phyloP scores from a whole-genome alignment of 1,140 invertebrate species.

The Heliconius nattereri region DNA sequence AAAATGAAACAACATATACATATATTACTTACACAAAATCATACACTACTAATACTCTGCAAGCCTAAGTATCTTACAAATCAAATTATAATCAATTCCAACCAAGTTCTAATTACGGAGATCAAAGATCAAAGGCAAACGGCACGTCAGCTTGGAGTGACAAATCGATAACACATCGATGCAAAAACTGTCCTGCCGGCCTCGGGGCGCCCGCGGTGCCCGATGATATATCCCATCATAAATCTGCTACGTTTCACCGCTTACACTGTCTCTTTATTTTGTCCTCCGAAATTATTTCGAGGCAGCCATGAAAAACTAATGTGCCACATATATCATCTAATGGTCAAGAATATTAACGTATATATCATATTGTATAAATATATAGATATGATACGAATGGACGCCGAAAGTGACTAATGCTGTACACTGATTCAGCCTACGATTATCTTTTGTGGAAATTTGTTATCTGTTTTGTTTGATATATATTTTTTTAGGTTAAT shows the following conservation, averaged over 20 bases:
- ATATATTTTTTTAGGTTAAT: background rate
- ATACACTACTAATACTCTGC: background rate
- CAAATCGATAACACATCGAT: slow-evolving; percentile 41
- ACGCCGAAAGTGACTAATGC: slow-evolving; percentile 11
- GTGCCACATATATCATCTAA: slow-evolving; percentile 36
- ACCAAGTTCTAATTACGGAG: background rate
- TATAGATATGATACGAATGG: background rate
- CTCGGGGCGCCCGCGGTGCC: slow-evolving; percentile 16
- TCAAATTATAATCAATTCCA: slow-evolving; percentile 4
- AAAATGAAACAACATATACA: background rate
- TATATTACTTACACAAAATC: background rate
- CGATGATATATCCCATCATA: slow-evolving; percentile 59
- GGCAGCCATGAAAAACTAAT: slow-evolving; percentile 47
- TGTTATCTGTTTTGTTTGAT: background rate
- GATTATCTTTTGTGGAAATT: slow-evolving; percentile 3
- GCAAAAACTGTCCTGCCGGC: slow-evolving; percentile 38
- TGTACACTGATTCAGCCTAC: slow-evolving; percentile 16
- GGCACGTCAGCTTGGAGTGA: background rate
- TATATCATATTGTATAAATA: slow-evolving; percentile 15
- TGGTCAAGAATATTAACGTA: slow-evolving; percentile 32
- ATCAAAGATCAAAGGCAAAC: slow-evolving; percentile 15
- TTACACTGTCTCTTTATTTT: slow-evolving; percentile 41
- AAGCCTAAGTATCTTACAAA: background rate
- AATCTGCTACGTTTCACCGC: slow-evolving; percentile 51
- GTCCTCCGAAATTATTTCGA: slow-evolving; percentile 37